Evolutionary conservation across 1,140 invertebrate species (phyloP), one percentile per base, ranked within the genome.

Genomic region (Trichogramma pretiosum): DNA sequence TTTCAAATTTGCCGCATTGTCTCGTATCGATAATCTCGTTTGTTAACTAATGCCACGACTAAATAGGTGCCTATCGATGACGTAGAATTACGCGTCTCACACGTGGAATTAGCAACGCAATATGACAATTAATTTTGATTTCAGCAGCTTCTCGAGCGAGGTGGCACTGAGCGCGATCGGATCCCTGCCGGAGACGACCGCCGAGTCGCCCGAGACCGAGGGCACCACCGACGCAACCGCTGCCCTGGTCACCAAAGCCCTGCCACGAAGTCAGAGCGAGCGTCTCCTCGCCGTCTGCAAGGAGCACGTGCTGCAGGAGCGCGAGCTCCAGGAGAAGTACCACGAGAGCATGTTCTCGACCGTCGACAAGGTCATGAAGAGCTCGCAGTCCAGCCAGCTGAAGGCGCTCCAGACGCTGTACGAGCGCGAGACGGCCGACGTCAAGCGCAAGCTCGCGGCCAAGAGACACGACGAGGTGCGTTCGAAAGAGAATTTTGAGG

Each of bases 271-370:
- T 54, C 82, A 86, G 49, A 82, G 82, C 13, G 81, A 86, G 50
- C 73, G 78, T 14, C 65, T 84, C 55, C 64, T 87, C 13, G 72
- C 76, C 1, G 72, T 85, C 14, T 78, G 76, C 55, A 77, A 78
- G 22, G 85, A 88, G 39, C 85, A 88, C 37, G 77, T 82, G 1
- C 66, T 77, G 24, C 78, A 82, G 38, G 90, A 93, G 66, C 76
- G 82, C 17, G 87, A 91, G 53, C 62, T 93, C 23, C 78, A 84
- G 32, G 79, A 90, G 62, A 87, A 88, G 58, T 93, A 93, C 63
- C 85, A 92, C 60, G 86, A 90, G 48, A 74, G 77, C 46, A 80
- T 87, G 50, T 88, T 82, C 64, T 68, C 75, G 5, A 78, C 80
- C 2, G 74, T 89, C 1, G 87, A 91, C 51, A 88, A 89, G 68